Conservation (phyloP, 2,797 vertebrate genomes). For the Alca torda region DNA sequence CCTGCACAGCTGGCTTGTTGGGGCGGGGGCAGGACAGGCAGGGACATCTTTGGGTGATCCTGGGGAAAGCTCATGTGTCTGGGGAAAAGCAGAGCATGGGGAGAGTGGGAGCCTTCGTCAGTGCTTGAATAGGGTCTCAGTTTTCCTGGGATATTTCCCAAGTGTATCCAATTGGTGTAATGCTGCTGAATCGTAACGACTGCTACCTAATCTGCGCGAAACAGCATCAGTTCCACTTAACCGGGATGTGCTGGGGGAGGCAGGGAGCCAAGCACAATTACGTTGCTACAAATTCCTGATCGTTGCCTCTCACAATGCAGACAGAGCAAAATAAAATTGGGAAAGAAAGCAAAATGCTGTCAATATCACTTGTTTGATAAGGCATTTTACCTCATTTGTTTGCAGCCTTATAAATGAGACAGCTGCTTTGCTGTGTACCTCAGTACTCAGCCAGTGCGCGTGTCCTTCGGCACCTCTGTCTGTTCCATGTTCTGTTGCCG, state of each 20-base stretch:
- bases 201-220: not conserved
- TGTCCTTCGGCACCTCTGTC: not conserved
- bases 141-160: not conserved
- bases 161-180: not conserved
- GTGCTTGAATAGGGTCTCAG: not conserved
- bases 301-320: not conserved
- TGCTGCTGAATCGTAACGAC: not conserved
- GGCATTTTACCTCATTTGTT: not conserved
- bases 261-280: not conserved
- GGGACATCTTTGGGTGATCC: not conserved
- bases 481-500: not conserved
- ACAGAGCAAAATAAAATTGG: not conserved
- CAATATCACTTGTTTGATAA: not conserved
- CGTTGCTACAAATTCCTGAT: not conserved
- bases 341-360: not conserved
- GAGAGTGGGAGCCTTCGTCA: not conserved
- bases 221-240: not conserved
- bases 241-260: not conserved
- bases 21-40: not conserved
- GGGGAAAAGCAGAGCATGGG: not conserved
- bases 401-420: not conserved
- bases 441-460: not conserved
- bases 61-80: not conserved
- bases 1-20: fast-evolving
- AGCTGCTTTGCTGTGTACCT: not conserved